Evolutionary conservation across 2,888 invertebrate species (phyloP).

Genomic region (Kryphioiulus occultus): DNA sequence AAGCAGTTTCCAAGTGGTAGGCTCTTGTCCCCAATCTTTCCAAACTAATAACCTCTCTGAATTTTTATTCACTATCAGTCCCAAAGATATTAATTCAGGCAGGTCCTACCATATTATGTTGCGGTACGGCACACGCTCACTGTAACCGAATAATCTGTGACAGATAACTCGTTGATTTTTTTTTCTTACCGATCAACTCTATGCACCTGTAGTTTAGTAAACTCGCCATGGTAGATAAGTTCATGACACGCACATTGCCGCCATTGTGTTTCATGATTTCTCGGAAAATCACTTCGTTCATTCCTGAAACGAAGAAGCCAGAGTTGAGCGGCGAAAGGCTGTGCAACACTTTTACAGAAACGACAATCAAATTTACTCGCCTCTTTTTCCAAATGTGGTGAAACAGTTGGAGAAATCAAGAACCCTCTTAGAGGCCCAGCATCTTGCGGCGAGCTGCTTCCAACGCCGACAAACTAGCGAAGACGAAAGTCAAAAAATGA

Average conservation of each 20-base stretch:
- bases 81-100: too few species aligned
- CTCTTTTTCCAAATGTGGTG: not conserved
- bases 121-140: too few species aligned
- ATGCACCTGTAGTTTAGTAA: not conserved
- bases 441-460: not conserved
- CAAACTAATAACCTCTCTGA: too few species aligned
- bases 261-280: not conserved
- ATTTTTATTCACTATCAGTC: too few species aligned
- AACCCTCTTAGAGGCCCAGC: slow-evolving; percentile 26
- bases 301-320: not conserved
- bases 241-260: not conserved
- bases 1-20: too few species aligned
- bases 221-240: not conserved
- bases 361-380: not conserved
- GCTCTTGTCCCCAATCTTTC: too few species aligned
- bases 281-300: not conserved
- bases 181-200: slow-evolving; percentile 43
- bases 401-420: slow-evolving; percentile 21
- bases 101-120: too few species aligned
- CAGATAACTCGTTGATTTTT: not conserved
- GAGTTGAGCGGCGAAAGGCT: not conserved
- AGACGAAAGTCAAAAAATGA: not conserved
- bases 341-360: too few species aligned
- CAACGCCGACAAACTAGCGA: not conserved
- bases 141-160: not conserved